Conservation (phyloP, 2,797 vertebrate species). For the Pogonophryne albipinna region DNA sequence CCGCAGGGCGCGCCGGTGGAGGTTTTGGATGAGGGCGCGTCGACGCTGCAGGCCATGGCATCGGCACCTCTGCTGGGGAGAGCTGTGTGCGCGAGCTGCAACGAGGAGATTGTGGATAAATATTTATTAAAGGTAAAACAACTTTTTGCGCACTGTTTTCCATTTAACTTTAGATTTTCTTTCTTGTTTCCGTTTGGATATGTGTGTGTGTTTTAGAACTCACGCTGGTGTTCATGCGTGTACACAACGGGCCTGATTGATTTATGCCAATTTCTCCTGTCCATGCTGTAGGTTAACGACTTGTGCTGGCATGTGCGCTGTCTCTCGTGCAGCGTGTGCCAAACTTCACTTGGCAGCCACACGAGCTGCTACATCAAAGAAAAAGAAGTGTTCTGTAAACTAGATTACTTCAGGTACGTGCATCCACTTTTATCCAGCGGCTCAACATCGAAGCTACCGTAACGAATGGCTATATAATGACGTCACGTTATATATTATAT, state of each 20-base stretch:
- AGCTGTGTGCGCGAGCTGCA: conserved; percentile 91
- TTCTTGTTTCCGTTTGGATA: not conserved
- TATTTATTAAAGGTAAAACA: conserved; percentile 93
- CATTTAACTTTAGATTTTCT: not conserved
- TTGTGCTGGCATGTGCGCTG: conserved; percentile 97
- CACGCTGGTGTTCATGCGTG: not conserved
- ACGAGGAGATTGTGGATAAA: conserved; percentile 94
- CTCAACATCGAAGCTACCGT: not conserved
- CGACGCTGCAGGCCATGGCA: conserved; percentile 90
- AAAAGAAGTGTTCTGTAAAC: conserved; percentile 97
- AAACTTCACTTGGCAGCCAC: conserved; percentile 92
- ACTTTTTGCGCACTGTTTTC: not conserved
- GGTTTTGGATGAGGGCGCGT: conserved; percentile 88
- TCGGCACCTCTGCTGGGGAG: conserved; percentile 86
- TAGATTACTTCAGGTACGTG: conserved; percentile 95
- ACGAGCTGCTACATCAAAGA: conserved; percentile 97
- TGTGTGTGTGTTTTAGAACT: conserved; percentile 5
- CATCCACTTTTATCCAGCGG: not conserved
- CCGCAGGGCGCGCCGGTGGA: conserved; percentile 84
- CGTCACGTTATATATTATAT: not conserved
- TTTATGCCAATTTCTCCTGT: conserved; percentile 35
- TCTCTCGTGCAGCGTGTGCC: conserved; percentile 95
- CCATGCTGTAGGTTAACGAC: conserved; percentile 90
- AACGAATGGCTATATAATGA: conserved; percentile 10
- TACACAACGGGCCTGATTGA: not conserved